Percentiles rank a stretch among this genome's conserved stretches.
Conservation (phyloP, 1,140 invertebrate genomes). For the Drosophila oshimai region DNA sequence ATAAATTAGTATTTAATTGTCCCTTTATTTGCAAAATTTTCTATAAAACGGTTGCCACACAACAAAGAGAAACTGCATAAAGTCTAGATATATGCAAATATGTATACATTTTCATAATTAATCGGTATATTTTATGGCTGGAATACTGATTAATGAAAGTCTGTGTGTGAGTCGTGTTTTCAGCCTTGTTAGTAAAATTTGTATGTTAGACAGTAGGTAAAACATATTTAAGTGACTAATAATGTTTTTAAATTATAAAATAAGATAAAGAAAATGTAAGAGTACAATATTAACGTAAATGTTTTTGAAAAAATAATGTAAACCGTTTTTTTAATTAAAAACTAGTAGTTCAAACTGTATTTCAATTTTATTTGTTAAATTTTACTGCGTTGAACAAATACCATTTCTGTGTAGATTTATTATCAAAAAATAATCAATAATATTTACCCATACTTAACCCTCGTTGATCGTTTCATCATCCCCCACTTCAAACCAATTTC, state of each 20-base stretch:
- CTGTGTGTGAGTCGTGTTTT: background rate
- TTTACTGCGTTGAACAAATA: no score
- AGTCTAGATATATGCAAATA: background rate
- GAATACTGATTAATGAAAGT: background rate
- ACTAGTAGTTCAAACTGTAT: no score
- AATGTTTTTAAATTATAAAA: background rate
- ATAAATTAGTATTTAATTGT: slow-evolving; percentile 24
- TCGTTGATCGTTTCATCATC: slow-evolving; percentile 8
- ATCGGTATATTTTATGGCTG: slow-evolving; percentile 12
- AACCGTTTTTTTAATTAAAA: no score
- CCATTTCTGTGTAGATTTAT: no score
- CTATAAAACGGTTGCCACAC: slow-evolving; percentile 12
- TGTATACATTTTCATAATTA: background rate
- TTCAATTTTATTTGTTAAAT: no score
- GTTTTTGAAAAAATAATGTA: no score
- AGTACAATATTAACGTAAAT: no score
- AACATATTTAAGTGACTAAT: background rate
- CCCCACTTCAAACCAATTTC: background rate
- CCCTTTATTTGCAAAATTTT: slow-evolving; percentile 19
- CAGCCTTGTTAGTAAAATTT: background rate
- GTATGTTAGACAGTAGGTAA: background rate
- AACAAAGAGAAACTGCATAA: background rate
- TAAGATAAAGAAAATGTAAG: no score
- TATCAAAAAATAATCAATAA: background rate
- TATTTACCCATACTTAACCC: slow-evolving; percentile 5